Percentiles rank a stretch among this genome's conserved stretches.
phyloP scores from a whole-genome alignment of 2,888 invertebrate species.

The Stenolophus ochropezus region DNA sequence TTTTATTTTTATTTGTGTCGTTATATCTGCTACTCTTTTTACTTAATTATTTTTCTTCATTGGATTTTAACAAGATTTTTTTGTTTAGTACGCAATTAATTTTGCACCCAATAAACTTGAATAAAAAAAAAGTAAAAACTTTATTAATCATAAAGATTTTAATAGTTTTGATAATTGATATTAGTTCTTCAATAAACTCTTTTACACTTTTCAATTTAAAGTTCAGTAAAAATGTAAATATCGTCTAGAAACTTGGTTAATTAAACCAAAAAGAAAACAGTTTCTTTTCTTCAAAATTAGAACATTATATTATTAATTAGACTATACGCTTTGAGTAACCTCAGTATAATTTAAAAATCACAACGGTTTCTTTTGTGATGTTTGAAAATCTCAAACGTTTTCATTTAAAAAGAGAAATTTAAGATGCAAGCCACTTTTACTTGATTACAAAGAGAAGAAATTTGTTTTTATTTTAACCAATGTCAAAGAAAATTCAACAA shows the following conservation, averaged over 20 bases:
- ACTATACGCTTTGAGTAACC: background rate
- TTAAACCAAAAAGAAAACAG: background rate
- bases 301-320: background rate
- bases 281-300: background rate
- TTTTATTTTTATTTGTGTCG: too few species aligned
- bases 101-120: too few species aligned
- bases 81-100: too few species aligned
- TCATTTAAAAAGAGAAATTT: conserved; percentile 4
- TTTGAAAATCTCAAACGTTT: conserved; percentile 2
- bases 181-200: too few species aligned
- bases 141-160: too few species aligned
- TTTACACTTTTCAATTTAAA: too few species aligned
- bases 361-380: background rate
- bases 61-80: too few species aligned
- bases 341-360: background rate
- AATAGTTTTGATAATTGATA: too few species aligned
- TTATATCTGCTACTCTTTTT: too few species aligned
- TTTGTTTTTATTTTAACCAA: background rate
- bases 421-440: background rate
- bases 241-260: background rate
- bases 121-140: too few species aligned
- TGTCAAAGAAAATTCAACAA: background rate
- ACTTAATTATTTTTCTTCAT: too few species aligned
- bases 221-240: too few species aligned
- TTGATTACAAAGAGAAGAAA: background rate